Evolutionary conservation across 2,113 vertebrate species (phyloP), one percentile per base, ranked within the genome.

Genomic region (Poecile atricapillus): DNA sequence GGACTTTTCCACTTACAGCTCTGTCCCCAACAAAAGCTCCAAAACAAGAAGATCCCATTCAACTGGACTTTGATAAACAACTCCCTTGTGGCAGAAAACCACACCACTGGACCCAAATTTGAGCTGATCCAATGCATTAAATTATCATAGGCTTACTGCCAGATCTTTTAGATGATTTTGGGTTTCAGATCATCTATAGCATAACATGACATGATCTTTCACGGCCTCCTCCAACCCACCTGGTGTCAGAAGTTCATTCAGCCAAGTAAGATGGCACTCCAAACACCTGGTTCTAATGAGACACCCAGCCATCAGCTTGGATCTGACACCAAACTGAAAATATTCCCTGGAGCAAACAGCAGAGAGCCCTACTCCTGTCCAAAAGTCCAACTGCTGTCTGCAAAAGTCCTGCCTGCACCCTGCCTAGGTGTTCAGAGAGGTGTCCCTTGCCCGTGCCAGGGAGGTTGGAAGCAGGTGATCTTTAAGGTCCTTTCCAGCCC

Each of bases 381-480:
- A 28, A 9, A 5, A 3, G 17, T 9, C 46, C 15, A 64, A 24
- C 6, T 18, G 10, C 21, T 4, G 3, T 37, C 12, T 39, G 24
- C 15, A 49, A 59, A 60, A 37, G 20, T 5, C 18, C 52, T 14
- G 8, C 11, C 39, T 39, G 37, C 44, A n/a, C 20, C 22, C 37
- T 43, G 9, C 31, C 59, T 25, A 31, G 10, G 19, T 44, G 11
- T 41, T 21, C 0, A 0, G n/a, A 58, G 33, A 52, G 23, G 9
- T 39, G 37, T n/a, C 28, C 19, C 23, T 13, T 59, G 52, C 33
- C 46, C 0, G 0, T n/a, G 46, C 28, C 28, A 52, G 13, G 23
- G 37, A 8, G 23, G 19, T 7, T 44, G 60, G 33, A 52, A 59
- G 19, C 24, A 67, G 37, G 13, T 44, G 25, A 50, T 4, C 31